These are phyloP conservation scores for Ptychadena robeensis DNA, from an alignment of 2,797 vertebrate genomes.

Conservation along the genomic window DNA sequence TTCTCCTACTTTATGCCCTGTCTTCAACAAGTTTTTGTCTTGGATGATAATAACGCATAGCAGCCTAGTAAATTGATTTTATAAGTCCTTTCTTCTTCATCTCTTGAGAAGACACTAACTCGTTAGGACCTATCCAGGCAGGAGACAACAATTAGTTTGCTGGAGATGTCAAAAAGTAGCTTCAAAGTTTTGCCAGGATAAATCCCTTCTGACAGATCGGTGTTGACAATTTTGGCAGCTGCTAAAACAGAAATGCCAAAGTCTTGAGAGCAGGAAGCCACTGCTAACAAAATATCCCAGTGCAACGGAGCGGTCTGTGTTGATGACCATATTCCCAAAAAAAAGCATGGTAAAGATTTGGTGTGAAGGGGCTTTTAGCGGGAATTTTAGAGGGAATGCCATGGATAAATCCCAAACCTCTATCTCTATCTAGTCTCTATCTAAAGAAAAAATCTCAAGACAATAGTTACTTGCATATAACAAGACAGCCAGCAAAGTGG, in stretches of 20 bases:
- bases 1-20: conserved; percentile 82
- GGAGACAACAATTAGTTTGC: conserved; percentile 97
- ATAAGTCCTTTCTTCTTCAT: conserved; percentile 79
- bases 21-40: conserved; percentile 83
- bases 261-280: conserved; percentile 66
- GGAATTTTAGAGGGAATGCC: background rate
- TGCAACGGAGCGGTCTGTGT: conserved; percentile 63
- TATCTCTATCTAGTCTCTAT: background rate
- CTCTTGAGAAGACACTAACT: conserved; percentile 90
- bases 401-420: background rate
- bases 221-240: conserved; percentile 87
- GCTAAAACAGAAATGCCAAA: conserved; percentile 72
- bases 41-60: conserved; percentile 84
- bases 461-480: background rate
- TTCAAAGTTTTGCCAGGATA: conserved; percentile 84
- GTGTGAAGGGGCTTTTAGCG: background rate
- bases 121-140: conserved; percentile 83
- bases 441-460: too few relatives aligned
- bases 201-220: conserved; percentile 93
- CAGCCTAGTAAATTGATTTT: conserved; percentile 88
- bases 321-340: conserved; percentile 11
- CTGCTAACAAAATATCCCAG: conserved; percentile 74
- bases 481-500: background rate
- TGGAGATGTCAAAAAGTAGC: conserved; percentile 90
- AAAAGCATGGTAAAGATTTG: conserved; percentile 33